Conservation (phyloP, 2,888 invertebrate genomes). For the Acrocera orbiculus region DNA sequence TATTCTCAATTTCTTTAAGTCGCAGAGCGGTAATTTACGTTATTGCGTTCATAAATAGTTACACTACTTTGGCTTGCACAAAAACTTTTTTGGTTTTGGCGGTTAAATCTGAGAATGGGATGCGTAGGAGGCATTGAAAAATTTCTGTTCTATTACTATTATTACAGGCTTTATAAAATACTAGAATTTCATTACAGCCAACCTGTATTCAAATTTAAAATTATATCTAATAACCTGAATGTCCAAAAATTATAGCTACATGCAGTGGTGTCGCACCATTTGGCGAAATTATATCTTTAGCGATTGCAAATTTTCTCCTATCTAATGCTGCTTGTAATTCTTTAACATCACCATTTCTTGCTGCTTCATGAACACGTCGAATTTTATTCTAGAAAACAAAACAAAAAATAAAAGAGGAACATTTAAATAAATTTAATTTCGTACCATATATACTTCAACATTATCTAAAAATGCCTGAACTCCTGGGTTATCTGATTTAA, state of each 20-base stretch:
- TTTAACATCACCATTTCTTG: conserved; percentile 65
- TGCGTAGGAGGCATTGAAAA: too few relatives aligned
- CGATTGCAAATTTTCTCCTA: conserved; percentile 77
- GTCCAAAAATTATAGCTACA: conserved; percentile 68
- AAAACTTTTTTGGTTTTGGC: too few relatives aligned
- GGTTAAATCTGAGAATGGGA: too few relatives aligned
- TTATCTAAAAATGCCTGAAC: conserved; percentile 74
- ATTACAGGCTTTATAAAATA: too few relatives aligned
- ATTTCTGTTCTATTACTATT: too few relatives aligned
- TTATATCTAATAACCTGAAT: conserved; percentile 39
- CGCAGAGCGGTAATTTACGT: too few relatives aligned
- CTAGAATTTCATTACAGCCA: too few relatives aligned
- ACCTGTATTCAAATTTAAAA: not conserved
- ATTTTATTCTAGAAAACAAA: conserved; percentile 55
- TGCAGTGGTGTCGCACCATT: conserved; percentile 75
- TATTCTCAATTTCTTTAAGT: too few relatives aligned
- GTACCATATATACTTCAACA: conserved; percentile 74
- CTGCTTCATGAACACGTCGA: conserved; percentile 69
- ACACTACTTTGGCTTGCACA: too few relatives aligned
- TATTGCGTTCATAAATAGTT: too few relatives aligned
- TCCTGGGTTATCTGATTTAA: conserved; percentile 54
- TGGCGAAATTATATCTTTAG: conserved; percentile 65
- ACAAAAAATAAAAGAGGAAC: conserved; percentile 3
- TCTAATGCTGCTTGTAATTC: conserved; percentile 74
- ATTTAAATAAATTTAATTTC: not conserved